Conservation (phyloP, 1,140 invertebrate genomes). For the Drosophila cardini region DNA sequence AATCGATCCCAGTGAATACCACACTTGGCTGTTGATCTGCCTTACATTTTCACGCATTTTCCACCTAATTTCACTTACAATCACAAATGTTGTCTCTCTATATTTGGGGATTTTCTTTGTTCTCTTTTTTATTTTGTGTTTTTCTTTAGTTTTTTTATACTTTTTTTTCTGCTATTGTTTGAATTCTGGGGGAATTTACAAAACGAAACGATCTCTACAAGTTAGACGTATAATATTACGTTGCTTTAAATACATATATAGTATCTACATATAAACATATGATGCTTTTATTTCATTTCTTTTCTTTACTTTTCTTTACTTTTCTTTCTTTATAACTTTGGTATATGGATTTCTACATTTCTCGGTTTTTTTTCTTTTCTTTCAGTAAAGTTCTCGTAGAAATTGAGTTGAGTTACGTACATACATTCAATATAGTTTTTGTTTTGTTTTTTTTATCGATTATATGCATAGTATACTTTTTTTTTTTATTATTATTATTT, state of each 20-base stretch:
- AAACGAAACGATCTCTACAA: slow-evolving; percentile 75
- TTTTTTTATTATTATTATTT: slow-evolving; percentile 41
- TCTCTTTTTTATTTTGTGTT: no score
- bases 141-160: no score
- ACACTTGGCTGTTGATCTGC: slow-evolving; percentile 41
- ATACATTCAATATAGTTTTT: slow-evolving; percentile 74
- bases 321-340: slow-evolving; percentile 72
- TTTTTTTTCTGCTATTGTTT: slow-evolving; percentile 32
- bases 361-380: slow-evolving; percentile 11
- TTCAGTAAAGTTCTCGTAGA: slow-evolving; percentile 51
- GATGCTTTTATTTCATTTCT: slow-evolving; percentile 51
- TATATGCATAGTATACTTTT: slow-evolving; percentile 17
- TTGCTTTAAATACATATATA: slow-evolving; percentile 65
- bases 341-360: slow-evolving; percentile 80
- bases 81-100: slow-evolving; percentile 45
- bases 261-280: slow-evolving; percentile 80
- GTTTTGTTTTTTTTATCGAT: no score
- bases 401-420: slow-evolving; percentile 80
- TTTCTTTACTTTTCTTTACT: slow-evolving; percentile 36
- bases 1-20: slow-evolving; percentile 40
- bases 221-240: slow-evolving; percentile 67
- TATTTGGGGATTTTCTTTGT: slow-evolving; percentile 50
- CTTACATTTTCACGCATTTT: slow-evolving; percentile 25
- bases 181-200: slow-evolving; percentile 59
- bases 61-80: slow-evolving; percentile 21